These are phyloP conservation scores for Eupristina koningsbergeri DNA, from an alignment of 1,140 invertebrate species.

Conservation along the genomic window DNA sequence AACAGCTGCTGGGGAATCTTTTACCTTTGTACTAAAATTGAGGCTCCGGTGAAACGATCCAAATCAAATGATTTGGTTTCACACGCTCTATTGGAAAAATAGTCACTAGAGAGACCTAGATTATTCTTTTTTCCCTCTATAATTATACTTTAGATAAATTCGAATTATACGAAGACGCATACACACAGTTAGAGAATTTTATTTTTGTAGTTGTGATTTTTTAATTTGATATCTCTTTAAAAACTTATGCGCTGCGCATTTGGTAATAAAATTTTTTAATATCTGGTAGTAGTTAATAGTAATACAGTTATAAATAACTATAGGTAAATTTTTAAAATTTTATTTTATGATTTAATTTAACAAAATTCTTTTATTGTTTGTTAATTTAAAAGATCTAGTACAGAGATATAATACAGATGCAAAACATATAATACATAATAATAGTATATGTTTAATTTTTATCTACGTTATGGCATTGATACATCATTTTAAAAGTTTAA, in stretches of 20 bases:
- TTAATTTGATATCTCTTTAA: not conserved
- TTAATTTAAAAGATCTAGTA: too few relatives aligned
- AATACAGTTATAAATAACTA: too few relatives aligned
- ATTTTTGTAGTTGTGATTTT: not conserved
- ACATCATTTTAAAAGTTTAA: not conserved
- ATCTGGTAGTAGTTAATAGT: too few relatives aligned
- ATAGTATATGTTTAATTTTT: not conserved
- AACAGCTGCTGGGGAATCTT: constrained; percentile 12
- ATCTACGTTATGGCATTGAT: not conserved
- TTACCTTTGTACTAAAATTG: not conserved
- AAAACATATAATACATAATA: too few relatives aligned
- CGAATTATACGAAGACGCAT: not conserved
- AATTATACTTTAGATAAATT: not conserved
- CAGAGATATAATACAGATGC: too few relatives aligned
- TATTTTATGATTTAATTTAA: too few relatives aligned
- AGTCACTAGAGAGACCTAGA: not conserved
- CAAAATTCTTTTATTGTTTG: too few relatives aligned
- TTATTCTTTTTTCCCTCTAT: not conserved
- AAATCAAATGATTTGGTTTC: constrained; percentile 37
- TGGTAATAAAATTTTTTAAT: too few relatives aligned
- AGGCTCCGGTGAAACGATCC: constrained; percentile 34
- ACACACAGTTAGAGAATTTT: not conserved
- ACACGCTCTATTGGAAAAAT: constrained; percentile 33
- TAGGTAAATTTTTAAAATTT: too few relatives aligned
- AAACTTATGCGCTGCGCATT: too few relatives aligned